phyloP scores from a whole-genome alignment of 2,797 vertebrate genomes.

The Nasua narica region DNA sequence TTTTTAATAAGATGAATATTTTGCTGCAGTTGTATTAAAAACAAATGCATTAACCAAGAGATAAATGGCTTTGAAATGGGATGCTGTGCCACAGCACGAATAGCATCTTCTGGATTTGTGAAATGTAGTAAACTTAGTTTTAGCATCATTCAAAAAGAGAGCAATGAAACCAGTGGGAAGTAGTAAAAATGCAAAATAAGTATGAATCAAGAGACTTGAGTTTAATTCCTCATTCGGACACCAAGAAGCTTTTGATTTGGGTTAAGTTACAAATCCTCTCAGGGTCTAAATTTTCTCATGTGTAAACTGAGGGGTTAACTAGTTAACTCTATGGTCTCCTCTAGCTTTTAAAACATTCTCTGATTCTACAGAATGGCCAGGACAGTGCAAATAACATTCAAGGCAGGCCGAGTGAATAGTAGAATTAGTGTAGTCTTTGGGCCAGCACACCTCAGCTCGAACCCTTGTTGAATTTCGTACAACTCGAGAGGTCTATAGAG shows the following conservation, averaged over 20 bases:
- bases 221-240: not conserved
- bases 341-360: not conserved
- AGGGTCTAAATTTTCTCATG: not conserved
- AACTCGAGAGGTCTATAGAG: not conserved
- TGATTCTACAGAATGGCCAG: not conserved
- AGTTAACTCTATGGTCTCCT: not conserved
- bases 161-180: not conserved
- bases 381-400: not conserved
- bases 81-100: not conserved
- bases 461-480: not conserved
- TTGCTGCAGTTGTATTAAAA: constrained; percentile 10
- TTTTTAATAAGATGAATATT: not conserved
- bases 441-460: not conserved
- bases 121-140: not conserved
- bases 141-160: not conserved
- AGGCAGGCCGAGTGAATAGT: not conserved
- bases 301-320: not conserved
- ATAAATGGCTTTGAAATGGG: not conserved
- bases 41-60: not conserved
- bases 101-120: not conserved
- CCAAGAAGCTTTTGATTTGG: not conserved
- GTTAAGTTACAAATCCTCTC: not conserved
- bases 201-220: not conserved
- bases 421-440: not conserved
- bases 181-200: not conserved